Conservation (phyloP, 2,888 invertebrate genomes). For the Drosophila glabriapex region DNA sequence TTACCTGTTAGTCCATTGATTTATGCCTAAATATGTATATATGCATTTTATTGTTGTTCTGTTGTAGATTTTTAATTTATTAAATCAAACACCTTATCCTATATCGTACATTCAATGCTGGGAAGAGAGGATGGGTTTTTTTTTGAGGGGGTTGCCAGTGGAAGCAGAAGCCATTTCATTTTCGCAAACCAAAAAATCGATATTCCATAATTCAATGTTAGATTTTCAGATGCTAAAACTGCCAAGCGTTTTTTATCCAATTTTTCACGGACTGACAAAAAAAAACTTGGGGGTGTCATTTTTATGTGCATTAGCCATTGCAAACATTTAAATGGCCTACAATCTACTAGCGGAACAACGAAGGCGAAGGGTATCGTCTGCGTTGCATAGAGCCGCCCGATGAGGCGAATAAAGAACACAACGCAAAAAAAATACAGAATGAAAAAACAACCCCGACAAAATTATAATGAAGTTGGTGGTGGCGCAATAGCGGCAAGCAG, state of each 20-base stretch:
- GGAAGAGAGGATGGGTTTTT: background rate
- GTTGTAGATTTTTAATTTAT: background rate
- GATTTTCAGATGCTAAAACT: constrained; percentile 79
- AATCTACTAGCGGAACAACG: background rate
- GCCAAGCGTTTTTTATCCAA: constrained; percentile 74
- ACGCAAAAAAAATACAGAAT: constrained; percentile 53
- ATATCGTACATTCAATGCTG: background rate
- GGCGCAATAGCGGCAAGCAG: constrained; percentile 50
- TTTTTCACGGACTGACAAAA: constrained; percentile 70
- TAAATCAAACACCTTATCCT: constrained; percentile 10
- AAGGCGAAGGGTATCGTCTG: constrained; percentile 48
- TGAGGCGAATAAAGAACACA: constrained; percentile 22
- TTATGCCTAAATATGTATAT: background rate
- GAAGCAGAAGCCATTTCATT: constrained; percentile 45
- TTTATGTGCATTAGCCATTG: constrained; percentile 30
- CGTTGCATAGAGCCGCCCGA: constrained; percentile 12
- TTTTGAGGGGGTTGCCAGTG: background rate
- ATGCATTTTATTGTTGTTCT: background rate
- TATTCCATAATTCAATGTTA: constrained; percentile 79
- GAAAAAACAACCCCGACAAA: constrained; percentile 80
- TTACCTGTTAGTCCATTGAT: background rate
- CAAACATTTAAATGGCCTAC: constrained; percentile 31
- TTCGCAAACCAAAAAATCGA: constrained; percentile 74
- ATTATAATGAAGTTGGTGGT: constrained; percentile 80
- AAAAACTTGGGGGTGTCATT: constrained; percentile 70